These are phyloP conservation scores for Plebejus anna DNA, from an alignment of 2,888 invertebrate genomes.

Conservation along the genomic window DNA sequence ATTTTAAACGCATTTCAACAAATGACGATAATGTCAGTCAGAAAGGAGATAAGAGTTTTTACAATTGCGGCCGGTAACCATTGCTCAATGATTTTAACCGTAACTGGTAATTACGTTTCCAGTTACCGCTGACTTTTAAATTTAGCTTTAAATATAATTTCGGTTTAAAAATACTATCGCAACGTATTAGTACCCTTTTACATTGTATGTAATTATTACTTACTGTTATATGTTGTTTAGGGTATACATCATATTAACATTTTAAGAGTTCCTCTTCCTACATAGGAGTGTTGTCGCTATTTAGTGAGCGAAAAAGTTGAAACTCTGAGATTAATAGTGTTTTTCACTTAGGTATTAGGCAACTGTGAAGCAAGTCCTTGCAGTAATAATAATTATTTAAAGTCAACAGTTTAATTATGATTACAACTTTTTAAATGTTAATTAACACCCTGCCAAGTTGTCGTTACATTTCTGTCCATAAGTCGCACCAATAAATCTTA, in stretches of 20 bases:
- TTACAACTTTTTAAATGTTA: neutral
- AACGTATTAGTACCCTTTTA: neutral
- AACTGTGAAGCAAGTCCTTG: neutral
- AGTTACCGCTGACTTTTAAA: neutral
- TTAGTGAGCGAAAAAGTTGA: too few relatives aligned
- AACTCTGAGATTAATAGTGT: too few relatives aligned
- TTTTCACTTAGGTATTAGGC: too few relatives aligned
- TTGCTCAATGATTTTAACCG: constrained; percentile 53
- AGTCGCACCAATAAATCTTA: neutral
- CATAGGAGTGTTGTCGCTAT: too few relatives aligned
- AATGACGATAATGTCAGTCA: constrained; percentile 75
- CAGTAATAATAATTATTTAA: neutral
- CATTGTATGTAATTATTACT: neutral
- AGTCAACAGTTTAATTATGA: neutral
- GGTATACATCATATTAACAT: too few relatives aligned
- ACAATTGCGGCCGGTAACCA: constrained; percentile 49
- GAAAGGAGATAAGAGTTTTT: constrained; percentile 62
- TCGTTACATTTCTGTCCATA: constrained; percentile 5
- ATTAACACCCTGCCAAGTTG: neutral
- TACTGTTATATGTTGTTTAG: neutral
- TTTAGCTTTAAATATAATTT: neutral
- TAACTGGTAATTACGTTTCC: constrained; percentile 39
- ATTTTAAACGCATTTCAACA: constrained; percentile 80
- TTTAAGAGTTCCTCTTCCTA: too few relatives aligned
- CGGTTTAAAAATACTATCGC: neutral